Conservation (phyloP, 2,113 vertebrate species). For the Hyperoodon ampullatus region DNA sequence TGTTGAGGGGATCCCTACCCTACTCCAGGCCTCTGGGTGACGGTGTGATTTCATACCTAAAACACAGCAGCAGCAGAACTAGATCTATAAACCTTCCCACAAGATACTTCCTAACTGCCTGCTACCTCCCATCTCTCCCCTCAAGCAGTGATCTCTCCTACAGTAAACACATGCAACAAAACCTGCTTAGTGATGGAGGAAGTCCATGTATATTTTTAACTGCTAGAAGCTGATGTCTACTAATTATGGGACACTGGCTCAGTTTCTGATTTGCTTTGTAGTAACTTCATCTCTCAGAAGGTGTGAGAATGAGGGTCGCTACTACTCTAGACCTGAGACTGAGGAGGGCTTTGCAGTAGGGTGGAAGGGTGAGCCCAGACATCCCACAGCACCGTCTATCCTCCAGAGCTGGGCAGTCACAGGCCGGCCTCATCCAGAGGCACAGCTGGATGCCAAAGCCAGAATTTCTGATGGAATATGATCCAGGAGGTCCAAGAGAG, state of each 20-base stretch:
- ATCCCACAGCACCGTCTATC: fast-evolving
- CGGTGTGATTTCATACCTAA: background rate
- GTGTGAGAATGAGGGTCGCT: background rate
- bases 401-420: fast-evolving
- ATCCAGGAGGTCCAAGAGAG: background rate
- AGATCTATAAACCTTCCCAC: background rate
- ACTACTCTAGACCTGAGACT: background rate
- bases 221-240: background rate
- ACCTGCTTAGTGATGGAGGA: background rate
- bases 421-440: background rate
- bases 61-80: background rate
- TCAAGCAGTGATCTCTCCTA: background rate
- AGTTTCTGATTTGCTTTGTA: background rate
- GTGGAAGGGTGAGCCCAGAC: background rate
- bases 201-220: background rate
- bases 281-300: background rate
- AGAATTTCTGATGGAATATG: background rate
- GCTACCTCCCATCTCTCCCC: background rate
- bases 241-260: background rate
- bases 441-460: background rate
- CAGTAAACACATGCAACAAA: background rate
- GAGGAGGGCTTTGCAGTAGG: background rate
- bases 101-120: background rate
- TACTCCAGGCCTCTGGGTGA: background rate
- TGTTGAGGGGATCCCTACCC: background rate